Base-by-base conservation (phyloP, 1,140 invertebrate genomes). In the Plectrocnemia conspersa region DNA sequence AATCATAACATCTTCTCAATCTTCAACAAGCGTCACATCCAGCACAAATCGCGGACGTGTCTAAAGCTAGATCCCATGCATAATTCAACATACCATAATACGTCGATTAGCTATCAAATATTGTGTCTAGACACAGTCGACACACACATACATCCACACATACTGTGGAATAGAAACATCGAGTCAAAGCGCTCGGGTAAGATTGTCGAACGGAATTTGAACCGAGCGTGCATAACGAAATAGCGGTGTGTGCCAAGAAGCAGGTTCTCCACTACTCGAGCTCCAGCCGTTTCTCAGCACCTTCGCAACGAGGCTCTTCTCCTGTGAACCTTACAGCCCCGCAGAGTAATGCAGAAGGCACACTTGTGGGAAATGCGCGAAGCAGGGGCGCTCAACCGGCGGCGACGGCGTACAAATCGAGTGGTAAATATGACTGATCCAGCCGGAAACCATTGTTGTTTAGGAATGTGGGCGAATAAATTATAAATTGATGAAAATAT, bases 41-140 rank as follows among this genome's bases (percentile, higher is more conserved):
- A n/a, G n/a, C n/a, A n/a, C n/a, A n/a, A n/a, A n/a, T 41, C 15
- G 38, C 19, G 18, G 13, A 41, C 13, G 38, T 16, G 6, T n/a
- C n/a, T n/a, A n/a, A n/a, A n/a, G 27, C n/a, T 29, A 7, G 27
- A 6, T 29, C 27, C 27, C 27, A 18, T 3, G 10, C 15, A 41
- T 41, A 41, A 41, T 41, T 41, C 18, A 3, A 3, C n/a, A n/a
- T n/a, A n/a, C n/a, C n/a, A n/a, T n/a, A n/a, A n/a, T n/a, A n/a
- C 19, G 42, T 45, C 42, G 42, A 45, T 45, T 45, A 45, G 42
- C 24, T 25, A 11, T 16, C 38, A 54, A 54, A 46, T 45, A 45
- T 38, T 27, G 53, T n/a, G n/a, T 54, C 44, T 54, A 54, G 44
- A 54, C 53, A n/a, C n/a, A n/a, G 19, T 47, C 32, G 21, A 23